Evolutionary conservation across 2,113 vertebrate genomes (phyloP).

Genomic region (Leucosticte australis): DNA sequence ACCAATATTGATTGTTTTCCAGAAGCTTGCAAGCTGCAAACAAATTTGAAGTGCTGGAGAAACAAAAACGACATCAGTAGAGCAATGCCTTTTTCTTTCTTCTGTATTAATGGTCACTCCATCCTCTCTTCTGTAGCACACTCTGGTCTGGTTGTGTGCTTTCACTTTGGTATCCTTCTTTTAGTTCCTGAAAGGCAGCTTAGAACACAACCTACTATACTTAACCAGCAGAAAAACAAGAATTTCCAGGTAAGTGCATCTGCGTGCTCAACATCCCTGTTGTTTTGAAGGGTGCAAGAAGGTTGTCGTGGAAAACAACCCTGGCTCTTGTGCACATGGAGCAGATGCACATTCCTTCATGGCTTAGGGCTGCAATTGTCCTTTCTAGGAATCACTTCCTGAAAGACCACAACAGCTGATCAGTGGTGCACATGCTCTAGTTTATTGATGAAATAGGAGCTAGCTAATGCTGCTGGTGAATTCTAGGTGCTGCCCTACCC

Average conservation of each 20-base stretch:
- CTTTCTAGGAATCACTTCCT: neutral
- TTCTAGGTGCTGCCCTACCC: neutral
- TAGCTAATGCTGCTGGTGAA: neutral
- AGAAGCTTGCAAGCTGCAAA: neutral
- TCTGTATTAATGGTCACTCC: neutral
- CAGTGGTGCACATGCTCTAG: neutral
- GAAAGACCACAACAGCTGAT: neutral
- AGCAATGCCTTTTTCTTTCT: neutral
- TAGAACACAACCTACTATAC: neutral
- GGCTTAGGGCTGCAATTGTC: neutral
- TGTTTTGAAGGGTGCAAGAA: neutral
- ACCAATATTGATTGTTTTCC: neutral
- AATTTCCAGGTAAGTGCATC: neutral
- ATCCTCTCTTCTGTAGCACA: neutral
- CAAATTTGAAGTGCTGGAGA: neutral
- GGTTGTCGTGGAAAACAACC: neutral
- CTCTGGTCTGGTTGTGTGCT: neutral
- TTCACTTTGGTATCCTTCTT: neutral
- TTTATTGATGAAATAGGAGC: constrained; percentile 51
- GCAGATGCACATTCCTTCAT: rapidly evolving
- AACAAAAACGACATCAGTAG: neutral
- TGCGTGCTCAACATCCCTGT: rapidly evolving
- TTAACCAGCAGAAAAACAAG: neutral
- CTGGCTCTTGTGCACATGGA: rapidly evolving
- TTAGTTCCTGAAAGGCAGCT: neutral